Evolutionary conservation across 2,113 vertebrate species (phyloP).

Genomic region (Otis tarda): DNA sequence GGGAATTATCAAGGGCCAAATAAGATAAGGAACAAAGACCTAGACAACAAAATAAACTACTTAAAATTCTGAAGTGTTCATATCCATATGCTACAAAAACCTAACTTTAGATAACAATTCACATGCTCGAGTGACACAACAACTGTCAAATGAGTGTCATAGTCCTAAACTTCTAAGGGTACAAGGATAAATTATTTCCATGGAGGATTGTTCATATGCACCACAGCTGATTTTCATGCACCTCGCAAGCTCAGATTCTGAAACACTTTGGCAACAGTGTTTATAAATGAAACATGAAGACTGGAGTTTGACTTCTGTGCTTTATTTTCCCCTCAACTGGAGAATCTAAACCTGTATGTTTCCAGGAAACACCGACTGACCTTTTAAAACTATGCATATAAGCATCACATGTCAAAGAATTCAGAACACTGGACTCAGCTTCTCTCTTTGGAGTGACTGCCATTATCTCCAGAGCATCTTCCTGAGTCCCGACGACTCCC

Average conservation of each 20-base stretch:
- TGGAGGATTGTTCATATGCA: rapidly evolving
- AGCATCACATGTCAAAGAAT: background rate
- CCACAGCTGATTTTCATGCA: background rate
- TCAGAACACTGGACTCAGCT: background rate
- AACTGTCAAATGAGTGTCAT: background rate
- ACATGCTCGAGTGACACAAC: background rate
- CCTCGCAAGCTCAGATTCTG: background rate
- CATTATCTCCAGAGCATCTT: background rate
- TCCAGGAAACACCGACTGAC: background rate
- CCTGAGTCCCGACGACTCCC: rapidly evolving
- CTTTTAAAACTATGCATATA: background rate
- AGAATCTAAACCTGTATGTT: background rate
- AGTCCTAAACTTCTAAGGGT: background rate
- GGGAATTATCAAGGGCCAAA: background rate
- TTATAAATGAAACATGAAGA: background rate
- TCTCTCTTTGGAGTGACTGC: background rate
- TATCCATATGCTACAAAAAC: background rate
- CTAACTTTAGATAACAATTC: background rate
- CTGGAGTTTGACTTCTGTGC: background rate
- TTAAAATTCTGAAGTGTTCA: background rate
- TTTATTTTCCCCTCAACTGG: background rate
- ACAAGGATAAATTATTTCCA: background rate
- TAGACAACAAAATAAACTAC: background rate
- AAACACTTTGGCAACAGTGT: background rate
- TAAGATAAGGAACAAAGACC: background rate